phyloP scores from a whole-genome alignment of 2,113 vertebrate species.

The Pterocles burchelli region DNA sequence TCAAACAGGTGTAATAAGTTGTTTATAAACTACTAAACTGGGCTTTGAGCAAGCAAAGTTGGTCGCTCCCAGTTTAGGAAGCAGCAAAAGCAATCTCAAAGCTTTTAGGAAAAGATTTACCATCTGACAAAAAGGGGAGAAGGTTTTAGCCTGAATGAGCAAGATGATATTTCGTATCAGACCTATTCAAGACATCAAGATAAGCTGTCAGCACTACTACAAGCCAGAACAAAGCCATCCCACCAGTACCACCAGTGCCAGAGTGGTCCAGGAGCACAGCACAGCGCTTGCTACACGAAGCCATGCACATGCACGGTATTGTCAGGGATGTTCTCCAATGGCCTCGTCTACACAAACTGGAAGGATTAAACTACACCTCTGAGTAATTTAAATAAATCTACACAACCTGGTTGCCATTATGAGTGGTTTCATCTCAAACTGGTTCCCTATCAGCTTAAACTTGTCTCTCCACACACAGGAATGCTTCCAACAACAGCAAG shows the following conservation, averaged over 20 bases:
- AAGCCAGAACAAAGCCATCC: neutral
- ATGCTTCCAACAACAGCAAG: neutral
- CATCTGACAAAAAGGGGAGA: neutral
- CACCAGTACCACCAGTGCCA: rapidly evolving
- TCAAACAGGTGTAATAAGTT: neutral
- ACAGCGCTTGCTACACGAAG: rapidly evolving
- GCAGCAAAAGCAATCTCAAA: neutral
- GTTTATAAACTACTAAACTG: neutral
- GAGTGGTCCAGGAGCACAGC: neutral
- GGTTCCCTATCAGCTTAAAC: neutral
- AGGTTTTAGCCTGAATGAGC: neutral
- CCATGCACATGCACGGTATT: rapidly evolving
- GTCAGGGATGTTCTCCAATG: neutral
- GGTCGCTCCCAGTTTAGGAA: rapidly evolving
- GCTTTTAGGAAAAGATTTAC: neutral
- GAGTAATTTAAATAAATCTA: neutral
- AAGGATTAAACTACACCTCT: neutral
- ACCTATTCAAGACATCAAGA: rapidly evolving
- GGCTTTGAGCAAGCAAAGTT: neutral
- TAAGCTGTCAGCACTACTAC: neutral
- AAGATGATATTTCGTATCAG: neutral
- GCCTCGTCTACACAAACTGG: neutral
- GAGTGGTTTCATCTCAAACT: neutral
- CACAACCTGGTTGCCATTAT: neutral
- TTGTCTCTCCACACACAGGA: neutral